Base-by-base conservation (phyloP, 1,140 invertebrate genomes). In the Eriocheir sinensis region DNA sequence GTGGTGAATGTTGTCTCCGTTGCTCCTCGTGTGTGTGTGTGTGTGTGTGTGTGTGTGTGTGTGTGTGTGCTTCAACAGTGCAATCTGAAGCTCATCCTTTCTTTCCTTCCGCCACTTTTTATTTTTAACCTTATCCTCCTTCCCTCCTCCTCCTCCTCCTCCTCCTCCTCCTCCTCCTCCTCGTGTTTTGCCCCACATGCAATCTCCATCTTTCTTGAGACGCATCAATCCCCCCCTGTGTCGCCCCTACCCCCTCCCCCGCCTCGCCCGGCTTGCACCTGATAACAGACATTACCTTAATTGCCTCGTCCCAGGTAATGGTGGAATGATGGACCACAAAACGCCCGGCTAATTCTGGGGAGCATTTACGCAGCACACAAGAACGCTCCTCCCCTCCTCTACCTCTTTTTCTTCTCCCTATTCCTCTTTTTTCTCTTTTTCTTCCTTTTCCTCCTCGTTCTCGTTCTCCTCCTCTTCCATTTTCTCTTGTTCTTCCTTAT, bases 251-350 rank as follows among this genome's bases (percentile, higher is more conserved):
- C 44, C 44, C 44, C 44, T 48, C 60, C 60, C 21, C 60, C 60
- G 17, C 27, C 60, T n/a, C 27, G 60, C 60, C 21, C 60, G n/a
- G n/a, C n/a, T 21, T 3, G 12, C 60, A 72, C 27, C n/a, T 72
- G 60, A 72, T 72, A 72, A 72, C 60, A 72, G 60, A 72, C 60
- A 72, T 72, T 72, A 72, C 60, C 60, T n/a, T n/a, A 72, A 72
- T 72, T 72, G 60, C 9, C 60, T 72, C 60, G 60, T 72, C 60
- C 27, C 60, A n/a, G 60, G 21, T 72, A 72, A 72, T 72, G 60
- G 60, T n/a, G 60, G 60, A 72, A 72, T 72, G 60, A 72, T 72
- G 60, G 60, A 72, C 60, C 60, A 72, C 60, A 72, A 72, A 72
- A 72, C 60, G 60, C 60, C 21, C n/a, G 60, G 60, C 60, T 72